Evolutionary conservation across 2,113 vertebrate species (phyloP), one percentile per base, ranked within the genome.

Genomic region (Miniopterus natalensis): DNA sequence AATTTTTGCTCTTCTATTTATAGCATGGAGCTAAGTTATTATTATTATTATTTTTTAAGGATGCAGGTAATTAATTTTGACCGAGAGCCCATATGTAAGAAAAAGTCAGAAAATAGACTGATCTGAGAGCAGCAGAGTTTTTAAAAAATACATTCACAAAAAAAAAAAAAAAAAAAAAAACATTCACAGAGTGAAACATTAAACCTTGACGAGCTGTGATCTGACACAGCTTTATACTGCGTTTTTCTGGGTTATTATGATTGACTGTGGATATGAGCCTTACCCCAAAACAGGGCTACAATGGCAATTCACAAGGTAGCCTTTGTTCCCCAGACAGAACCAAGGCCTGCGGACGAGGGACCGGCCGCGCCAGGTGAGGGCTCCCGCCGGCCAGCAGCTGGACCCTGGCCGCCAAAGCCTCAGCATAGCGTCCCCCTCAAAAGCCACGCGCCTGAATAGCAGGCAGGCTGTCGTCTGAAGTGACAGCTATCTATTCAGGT

Each of bases 401-500:
- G 80, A 51, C 25, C 65, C 71, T 59, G 81, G 66, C 63, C 89
- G 40, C 40, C 11, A 10, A 21, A 65, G 70, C 65, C 25, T 40
- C 81, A 51, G 77, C 45, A 2, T 3, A 14, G 74, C 59, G 0
- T 15, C 65, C 13, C 42, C 47, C 94, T 95, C 84, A 68, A 77
- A 95, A 94, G 88, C 70, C 49, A 13, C 0, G 0, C 70, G 31
- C 94, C 94, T 92, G 88, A 95, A 89, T 21, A 92, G 88, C 90
- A 61, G n/a, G 90, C 83, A 71, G 88, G 83, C 92, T 97, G 97
- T 95, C 90, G 63, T 92, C 92, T 83, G 15, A 95, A 98, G 97
- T 98, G 97, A 97, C 97, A 97, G 96, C 96, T 96, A 70, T 98
- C 97, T 97, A 87, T 97, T 96, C 93, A 97, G 94, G 91, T 93